Conservation (phyloP, 2,888 invertebrate species). For the Carpatolechia fugitivella region DNA sequence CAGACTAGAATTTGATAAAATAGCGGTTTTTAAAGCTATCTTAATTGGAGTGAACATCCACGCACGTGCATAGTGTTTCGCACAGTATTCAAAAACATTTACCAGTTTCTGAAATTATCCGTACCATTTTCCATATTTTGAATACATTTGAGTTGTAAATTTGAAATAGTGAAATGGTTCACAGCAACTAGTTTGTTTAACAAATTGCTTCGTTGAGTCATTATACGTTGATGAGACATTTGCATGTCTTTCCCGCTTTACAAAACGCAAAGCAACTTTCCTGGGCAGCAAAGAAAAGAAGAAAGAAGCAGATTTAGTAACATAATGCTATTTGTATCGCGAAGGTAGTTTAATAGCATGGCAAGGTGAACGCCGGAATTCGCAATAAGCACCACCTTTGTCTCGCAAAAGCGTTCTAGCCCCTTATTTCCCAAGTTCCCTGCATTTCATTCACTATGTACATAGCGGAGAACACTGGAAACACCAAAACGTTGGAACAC, state of each 20-base stretch:
- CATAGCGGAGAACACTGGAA: conserved; percentile 24
- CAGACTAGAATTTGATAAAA: conserved; percentile 34
- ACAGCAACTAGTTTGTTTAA: neutral
- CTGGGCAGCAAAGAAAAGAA: neutral
- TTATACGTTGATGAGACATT: neutral
- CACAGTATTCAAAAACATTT: neutral
- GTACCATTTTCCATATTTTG: neutral
- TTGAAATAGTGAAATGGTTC: neutral
- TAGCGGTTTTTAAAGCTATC: conserved; percentile 6
- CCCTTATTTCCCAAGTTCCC: conserved; percentile 66
- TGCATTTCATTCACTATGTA: conserved; percentile 64
- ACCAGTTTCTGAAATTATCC: too few relatives aligned
- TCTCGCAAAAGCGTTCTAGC: conserved; percentile 48
- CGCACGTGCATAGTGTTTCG: neutral
- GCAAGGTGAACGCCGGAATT: conserved; percentile 69
- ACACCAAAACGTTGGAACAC: conserved; percentile 46
- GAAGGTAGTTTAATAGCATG: conserved; percentile 59
- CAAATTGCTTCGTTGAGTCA: neutral
- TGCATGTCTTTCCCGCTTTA: neutral
- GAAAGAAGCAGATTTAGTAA: conserved; percentile 13
- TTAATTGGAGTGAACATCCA: neutral
- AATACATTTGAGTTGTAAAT: neutral
- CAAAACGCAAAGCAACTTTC: neutral
- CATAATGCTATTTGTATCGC: conserved; percentile 38
- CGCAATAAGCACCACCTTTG: conserved; percentile 73